Conservation (phyloP, 92 coral and sea anemone genomes). For the Zoanthus gigantus region DNA sequence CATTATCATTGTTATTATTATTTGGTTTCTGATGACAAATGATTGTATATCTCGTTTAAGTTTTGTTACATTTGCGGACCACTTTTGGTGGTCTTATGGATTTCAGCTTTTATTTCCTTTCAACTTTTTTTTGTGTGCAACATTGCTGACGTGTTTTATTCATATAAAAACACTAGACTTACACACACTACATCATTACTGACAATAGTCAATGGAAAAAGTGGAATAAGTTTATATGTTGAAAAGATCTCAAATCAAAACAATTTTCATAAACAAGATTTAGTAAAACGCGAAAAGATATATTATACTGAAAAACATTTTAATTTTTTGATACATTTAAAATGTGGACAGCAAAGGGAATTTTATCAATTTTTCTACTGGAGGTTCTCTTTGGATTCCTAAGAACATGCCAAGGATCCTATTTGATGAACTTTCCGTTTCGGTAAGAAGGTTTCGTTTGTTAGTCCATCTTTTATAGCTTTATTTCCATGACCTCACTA, state of each 20-base stretch:
- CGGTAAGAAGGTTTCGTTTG: neutral
- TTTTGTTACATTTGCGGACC: too few relatives aligned
- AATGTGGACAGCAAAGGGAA: slow-evolving; percentile 19
- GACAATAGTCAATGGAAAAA: neutral
- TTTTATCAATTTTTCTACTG: neutral
- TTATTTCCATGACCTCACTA: too few relatives aligned
- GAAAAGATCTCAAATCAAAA: neutral
- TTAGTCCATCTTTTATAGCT: neutral
- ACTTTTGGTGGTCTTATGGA: too few relatives aligned
- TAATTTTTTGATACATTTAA: neutral
- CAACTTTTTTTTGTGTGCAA: too few relatives aligned
- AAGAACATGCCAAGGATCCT: neutral
- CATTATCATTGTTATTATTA: too few relatives aligned
- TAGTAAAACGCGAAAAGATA: neutral
- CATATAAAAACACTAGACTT: neutral
- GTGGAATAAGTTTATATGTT: neutral
- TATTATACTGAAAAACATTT: neutral
- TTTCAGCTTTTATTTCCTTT: too few relatives aligned
- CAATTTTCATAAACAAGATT: neutral
- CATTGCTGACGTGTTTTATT: neutral
- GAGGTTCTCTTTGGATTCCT: slow-evolving; percentile 4
- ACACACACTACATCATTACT: too few relatives aligned
- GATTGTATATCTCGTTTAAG: too few relatives aligned
- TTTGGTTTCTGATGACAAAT: too few relatives aligned
- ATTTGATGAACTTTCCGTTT: slow-evolving; percentile 20